Evolutionary conservation across 2,888 invertebrate genomes (phyloP), one percentile per base, ranked within the genome.

Genomic region (Rhagonycha lutea): DNA sequence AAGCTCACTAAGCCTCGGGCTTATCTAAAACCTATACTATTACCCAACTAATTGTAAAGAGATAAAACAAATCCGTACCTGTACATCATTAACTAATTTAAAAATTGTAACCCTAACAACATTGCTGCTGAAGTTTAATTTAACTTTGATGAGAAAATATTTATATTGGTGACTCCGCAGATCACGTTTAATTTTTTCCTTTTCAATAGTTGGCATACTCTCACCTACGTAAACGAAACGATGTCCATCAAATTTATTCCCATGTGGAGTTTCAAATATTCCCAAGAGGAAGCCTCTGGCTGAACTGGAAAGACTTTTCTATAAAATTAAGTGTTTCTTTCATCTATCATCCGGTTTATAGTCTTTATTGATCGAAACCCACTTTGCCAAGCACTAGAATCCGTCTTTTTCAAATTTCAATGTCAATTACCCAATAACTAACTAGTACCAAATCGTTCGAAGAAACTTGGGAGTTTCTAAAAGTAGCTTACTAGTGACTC

Each of bases 1-100:
- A 73, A 73, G 73, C 76, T 70, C 70, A 73, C 63, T 73, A 61
- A 65, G 77, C 77, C 74, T 47, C 32, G 14, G 32, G 77, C 77
- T 73, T 77, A 74, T 74, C 71, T 65, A 28, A 65, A 65, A 65
- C 23, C 26, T 65, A 65, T 26, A 65, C 63, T 65, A 47, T 47
- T 63, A 65, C 63, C 14, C 26, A 18, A n/a, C 24, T 65, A 23
- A 24, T 62, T 26, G 63, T 14, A 65, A 65, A 18, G 63, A 24
- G n/a, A 65, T 24, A 65, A 65, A 18, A 47, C 47, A 47, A 47
- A 65, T 65, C 26, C 26, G 23, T 26, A 65, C 63, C 63, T 65
- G n/a, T 65, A 65, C 23, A 18, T 65, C 24, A 65, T 65, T 65
- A 24, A 12, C 24, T 65, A 47, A 47, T 47, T 47, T n/a, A 47